Conservation (phyloP, 1,140 invertebrate species). For the Radopholus similis region DNA sequence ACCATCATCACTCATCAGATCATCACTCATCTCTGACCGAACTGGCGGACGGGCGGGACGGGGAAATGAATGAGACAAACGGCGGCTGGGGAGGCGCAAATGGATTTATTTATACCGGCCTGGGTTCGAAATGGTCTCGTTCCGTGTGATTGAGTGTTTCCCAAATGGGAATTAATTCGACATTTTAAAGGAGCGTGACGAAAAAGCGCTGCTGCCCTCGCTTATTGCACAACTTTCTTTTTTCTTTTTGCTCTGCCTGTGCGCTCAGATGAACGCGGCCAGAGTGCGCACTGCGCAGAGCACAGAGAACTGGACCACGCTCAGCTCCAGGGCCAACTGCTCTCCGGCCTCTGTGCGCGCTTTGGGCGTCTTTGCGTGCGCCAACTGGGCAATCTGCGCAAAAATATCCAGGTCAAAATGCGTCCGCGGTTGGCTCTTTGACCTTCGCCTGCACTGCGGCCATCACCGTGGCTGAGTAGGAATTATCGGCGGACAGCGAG, state of each 20-base stretch:
- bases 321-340: slow-evolving; percentile 42
- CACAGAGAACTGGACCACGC: slow-evolving; percentile 39
- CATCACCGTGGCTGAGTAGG: slow-evolving; percentile 45
- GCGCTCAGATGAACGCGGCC: slow-evolving; percentile 23
- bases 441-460: slow-evolving; percentile 45
- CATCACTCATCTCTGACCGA: no score
- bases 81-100: no score
- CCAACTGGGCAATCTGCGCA: slow-evolving; percentile 28
- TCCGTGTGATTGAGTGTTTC: no score
- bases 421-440: background rate
- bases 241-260: no score
- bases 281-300: slow-evolving; percentile 48
- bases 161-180: no score
- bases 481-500: slow-evolving; percentile 38
- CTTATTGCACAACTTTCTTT: no score
- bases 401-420: slow-evolving; percentile 5
- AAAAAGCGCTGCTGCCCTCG: no score
- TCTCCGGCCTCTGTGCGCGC: slow-evolving; percentile 1
- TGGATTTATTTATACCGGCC: no score
- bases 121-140: no score
- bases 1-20: background rate
- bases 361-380: slow-evolving; percentile 1
- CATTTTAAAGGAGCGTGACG: no score
- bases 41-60: no score
- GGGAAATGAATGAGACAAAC: no score